Conservation (phyloP, 2,797 vertebrate genomes). For the Falco biarmicus region DNA sequence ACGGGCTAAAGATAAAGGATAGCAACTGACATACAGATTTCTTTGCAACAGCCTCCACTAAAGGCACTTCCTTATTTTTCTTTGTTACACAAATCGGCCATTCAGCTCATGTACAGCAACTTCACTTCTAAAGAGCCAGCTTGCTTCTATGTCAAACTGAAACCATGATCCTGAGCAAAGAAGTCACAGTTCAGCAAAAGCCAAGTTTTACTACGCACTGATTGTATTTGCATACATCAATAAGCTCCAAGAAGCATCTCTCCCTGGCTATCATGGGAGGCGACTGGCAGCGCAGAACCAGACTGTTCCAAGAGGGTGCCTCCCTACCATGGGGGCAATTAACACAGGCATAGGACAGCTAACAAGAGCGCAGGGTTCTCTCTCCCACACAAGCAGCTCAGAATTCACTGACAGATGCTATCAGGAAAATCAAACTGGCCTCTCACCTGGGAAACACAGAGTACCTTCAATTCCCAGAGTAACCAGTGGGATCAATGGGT, state of each 20-base stretch:
- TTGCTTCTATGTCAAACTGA: not conserved
- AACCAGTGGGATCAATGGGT: accelerated
- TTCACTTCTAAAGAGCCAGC: not conserved
- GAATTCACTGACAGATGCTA: not conserved
- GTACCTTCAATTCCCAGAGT: not conserved
- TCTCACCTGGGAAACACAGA: not conserved
- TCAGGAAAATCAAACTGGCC: not conserved
- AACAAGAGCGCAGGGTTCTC: not conserved
- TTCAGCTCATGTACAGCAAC: not conserved
- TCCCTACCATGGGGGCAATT: not conserved
- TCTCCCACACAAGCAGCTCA: not conserved
- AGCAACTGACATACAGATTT: not conserved
- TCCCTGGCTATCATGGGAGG: not conserved
- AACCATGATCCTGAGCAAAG: not conserved
- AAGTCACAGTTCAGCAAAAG: not conserved
- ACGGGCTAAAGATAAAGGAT: not conserved
- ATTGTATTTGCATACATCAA: not conserved
- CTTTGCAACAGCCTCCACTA: not conserved
- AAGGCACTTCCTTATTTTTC: not conserved
- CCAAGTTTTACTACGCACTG: accelerated
- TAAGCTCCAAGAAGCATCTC: not conserved
- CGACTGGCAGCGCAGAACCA: not conserved
- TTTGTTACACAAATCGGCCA: not conserved
- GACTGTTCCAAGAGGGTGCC: not conserved
- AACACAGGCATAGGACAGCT: not conserved